phyloP scores from a whole-genome alignment of 2,888 invertebrate species.

The Octodonta nipae region DNA sequence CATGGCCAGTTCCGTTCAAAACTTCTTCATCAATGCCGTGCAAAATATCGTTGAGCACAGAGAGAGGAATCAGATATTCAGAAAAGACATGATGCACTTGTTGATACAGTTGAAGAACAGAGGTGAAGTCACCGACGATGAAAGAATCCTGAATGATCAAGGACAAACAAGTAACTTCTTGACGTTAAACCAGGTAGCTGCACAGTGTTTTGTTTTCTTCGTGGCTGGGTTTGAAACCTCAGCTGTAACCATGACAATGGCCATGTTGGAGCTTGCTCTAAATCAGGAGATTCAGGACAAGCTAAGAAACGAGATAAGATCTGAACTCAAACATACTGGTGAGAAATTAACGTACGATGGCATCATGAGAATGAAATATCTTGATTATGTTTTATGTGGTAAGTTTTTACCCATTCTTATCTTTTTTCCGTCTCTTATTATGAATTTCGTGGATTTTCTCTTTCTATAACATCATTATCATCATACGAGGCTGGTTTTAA shows the following conservation, averaged over 20 bases:
- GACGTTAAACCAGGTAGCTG: conserved; percentile 10
- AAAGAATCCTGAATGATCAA: conserved; percentile 20
- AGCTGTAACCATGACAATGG: conserved; percentile 19
- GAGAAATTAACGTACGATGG: neutral
- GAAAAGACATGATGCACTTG: conserved; percentile 44
- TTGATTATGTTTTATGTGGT: neutral
- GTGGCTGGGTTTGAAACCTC: conserved; percentile 22
- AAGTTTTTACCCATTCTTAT: too few species aligned
- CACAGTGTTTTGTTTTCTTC: conserved; percentile 19
- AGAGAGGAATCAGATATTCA: conserved; percentile 33
- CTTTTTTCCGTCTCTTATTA: too few species aligned
- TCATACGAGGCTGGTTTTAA: too few species aligned
- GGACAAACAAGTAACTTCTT: conserved; percentile 4
- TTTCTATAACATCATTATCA: too few species aligned
- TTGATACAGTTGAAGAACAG: conserved; percentile 36
- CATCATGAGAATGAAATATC: neutral
- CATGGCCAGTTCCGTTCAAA: conserved; percentile 17
- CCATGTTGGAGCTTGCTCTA: conserved; percentile 17
- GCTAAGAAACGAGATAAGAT: conserved; percentile 16
- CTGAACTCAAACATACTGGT: conserved; percentile 13
- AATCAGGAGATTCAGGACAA: conserved; percentile 19
- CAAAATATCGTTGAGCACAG: conserved; percentile 35
- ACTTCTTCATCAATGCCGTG: conserved; percentile 37
- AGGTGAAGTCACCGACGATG: conserved; percentile 26
- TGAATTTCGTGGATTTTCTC: too few species aligned